Evolutionary conservation across 1,140 invertebrate genomes (phyloP).

Genomic region (Zophobas morio): DNA sequence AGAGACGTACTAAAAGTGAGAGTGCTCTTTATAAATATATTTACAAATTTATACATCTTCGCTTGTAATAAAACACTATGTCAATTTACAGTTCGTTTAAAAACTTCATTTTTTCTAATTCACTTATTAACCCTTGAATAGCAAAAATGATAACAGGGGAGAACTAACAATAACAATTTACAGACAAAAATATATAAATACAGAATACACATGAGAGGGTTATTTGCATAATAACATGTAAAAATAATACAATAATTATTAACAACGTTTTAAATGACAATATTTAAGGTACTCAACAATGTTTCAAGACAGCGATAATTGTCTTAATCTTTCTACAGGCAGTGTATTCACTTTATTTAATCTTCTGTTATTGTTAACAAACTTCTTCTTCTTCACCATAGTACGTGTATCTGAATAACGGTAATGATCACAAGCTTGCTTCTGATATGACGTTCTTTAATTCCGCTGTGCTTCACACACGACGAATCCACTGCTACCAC

Average conservation of each 20-base stretch:
- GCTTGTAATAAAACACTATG: slow-evolving; percentile 63
- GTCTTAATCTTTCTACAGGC: slow-evolving; percentile 40
- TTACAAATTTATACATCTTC: slow-evolving; percentile 65
- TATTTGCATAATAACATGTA: slow-evolving; percentile 51
- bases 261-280: slow-evolving; percentile 38
- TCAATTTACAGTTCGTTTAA: slow-evolving; percentile 63
- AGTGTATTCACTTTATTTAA: slow-evolving; percentile 39
- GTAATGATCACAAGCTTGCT: slow-evolving; percentile 47
- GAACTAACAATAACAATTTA: slow-evolving; percentile 64
- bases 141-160: slow-evolving; percentile 58
- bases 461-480: slow-evolving; percentile 23
- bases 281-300: slow-evolving; percentile 52
- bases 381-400: slow-evolving; percentile 31
- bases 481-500: slow-evolving; percentile 43
- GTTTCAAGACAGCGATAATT: slow-evolving; percentile 51
- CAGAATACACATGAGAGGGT: slow-evolving; percentile 53
- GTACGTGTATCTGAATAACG: slow-evolving; percentile 39
- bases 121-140: slow-evolving; percentile 53
- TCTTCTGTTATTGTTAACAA: slow-evolving; percentile 14
- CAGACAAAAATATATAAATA: slow-evolving; percentile 57
- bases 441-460: slow-evolving; percentile 57
- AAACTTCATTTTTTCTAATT: slow-evolving; percentile 53
- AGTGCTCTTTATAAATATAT: slow-evolving; percentile 65
- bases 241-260: slow-evolving; percentile 50
- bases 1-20: not conserved